These are phyloP conservation scores for Solea solea DNA, from an alignment of 2,113 vertebrate genomes.

Conservation along the genomic window DNA sequence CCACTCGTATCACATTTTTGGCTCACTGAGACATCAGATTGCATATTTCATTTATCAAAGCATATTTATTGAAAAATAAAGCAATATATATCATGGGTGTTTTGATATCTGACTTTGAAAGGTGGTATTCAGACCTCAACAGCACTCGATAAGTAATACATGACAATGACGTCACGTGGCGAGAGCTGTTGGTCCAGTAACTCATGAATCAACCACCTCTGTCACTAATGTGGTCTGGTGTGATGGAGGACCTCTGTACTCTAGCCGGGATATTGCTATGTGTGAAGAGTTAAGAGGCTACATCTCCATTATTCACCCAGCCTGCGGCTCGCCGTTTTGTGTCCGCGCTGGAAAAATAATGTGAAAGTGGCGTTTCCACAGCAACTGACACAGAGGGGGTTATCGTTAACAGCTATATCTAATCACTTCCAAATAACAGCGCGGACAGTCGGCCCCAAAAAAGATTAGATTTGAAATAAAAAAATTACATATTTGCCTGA, in stretches of 20 bases:
- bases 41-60: constrained; percentile 48
- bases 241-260: constrained; percentile 64
- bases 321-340: constrained; percentile 43
- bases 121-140: constrained; percentile 31
- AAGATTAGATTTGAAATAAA: constrained; percentile 46
- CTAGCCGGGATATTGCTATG: constrained; percentile 62
- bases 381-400: constrained; percentile 43
- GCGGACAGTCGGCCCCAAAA: constrained; percentile 19
- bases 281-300: constrained; percentile 58
- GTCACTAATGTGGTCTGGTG: constrained; percentile 56
- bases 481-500: constrained; percentile 15
- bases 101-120: constrained; percentile 28
- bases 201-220: constrained; percentile 35
- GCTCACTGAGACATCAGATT: constrained; percentile 12
- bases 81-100: constrained; percentile 7
- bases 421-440: constrained; percentile 43
- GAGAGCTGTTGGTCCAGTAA: constrained; percentile 12
- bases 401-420: constrained; percentile 43
- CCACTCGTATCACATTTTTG: no score
- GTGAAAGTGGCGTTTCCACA: constrained; percentile 41
- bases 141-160: constrained; percentile 32
- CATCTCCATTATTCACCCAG: constrained; percentile 65
- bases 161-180: constrained; percentile 41
- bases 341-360: constrained; percentile 31
- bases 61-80: constrained; percentile 12